A percentile compares a stretch with the other conserved stretches of the same genome.
Conservation (phyloP, 2,888 invertebrate species). For the Callinectes sapidus region DNA sequence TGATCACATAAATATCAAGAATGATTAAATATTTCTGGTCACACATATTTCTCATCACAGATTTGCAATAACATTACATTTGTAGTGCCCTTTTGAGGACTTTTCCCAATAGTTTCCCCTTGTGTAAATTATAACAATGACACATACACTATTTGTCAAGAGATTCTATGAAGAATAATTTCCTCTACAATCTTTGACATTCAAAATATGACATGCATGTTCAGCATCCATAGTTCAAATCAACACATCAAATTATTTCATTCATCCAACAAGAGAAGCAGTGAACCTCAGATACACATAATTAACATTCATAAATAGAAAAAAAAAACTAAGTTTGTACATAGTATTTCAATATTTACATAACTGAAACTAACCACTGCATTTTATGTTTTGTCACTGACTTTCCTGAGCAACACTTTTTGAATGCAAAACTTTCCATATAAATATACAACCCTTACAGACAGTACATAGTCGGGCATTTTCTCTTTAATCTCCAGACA, state of each 20-base stretch:
- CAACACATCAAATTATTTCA: not conserved
- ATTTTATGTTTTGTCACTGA: slow-evolving; percentile 41
- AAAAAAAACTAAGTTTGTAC: slow-evolving; percentile 40
- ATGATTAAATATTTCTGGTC: slow-evolving; percentile 40
- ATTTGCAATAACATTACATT: slow-evolving; percentile 50
- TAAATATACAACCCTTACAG: slow-evolving; percentile 4
- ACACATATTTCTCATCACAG: slow-evolving; percentile 53
- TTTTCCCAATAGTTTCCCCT: not conserved
- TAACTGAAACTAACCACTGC: not conserved
- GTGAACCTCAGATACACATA: slow-evolving; percentile 14
- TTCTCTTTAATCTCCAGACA: not conserved
- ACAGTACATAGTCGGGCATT: not conserved
- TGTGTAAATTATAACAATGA: slow-evolving; percentile 16
- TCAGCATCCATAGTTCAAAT: not conserved
- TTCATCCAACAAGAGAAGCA: slow-evolving; percentile 3
- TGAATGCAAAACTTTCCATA: not conserved
- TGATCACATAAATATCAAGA: no score
- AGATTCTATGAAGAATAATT: slow-evolving; percentile 20
- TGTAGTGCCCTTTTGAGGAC: slow-evolving; percentile 18
- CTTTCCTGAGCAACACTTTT: slow-evolving; percentile 51
- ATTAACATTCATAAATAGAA: slow-evolving; percentile 40
- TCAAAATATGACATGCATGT: slow-evolving; percentile 37
- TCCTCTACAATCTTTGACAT: not conserved
- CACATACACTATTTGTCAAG: not conserved
- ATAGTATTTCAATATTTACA: slow-evolving; percentile 20